Percentiles rank a stretch among this genome's conserved stretches.
Evolutionary conservation across 2,888 invertebrate species (phyloP).

Genomic region (Pardosa pseudoannulata): DNA sequence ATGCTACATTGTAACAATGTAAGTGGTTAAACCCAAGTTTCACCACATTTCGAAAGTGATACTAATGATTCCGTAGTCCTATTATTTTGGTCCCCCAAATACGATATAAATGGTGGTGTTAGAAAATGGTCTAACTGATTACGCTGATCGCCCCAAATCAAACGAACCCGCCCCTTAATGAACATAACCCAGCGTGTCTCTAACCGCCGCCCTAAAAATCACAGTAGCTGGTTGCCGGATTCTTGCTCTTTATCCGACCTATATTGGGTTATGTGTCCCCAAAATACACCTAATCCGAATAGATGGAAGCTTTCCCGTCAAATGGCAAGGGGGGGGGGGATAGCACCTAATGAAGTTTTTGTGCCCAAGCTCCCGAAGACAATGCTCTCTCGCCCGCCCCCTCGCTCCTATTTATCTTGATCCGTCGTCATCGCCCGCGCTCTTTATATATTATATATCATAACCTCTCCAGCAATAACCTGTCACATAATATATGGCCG

Average conservation of each 20-base stretch:
- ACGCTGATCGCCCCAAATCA: neutral
- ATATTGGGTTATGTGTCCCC: constrained; percentile 62
- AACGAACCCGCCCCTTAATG: constrained; percentile 2
- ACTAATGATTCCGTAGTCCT: too few species aligned
- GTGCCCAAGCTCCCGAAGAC: constrained; percentile 14
- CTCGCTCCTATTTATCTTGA: constrained; percentile 54
- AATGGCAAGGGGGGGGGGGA: constrained; percentile 8
- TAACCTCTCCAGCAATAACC: constrained; percentile 49
- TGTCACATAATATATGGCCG: constrained; percentile 40
- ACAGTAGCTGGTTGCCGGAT: too few species aligned
- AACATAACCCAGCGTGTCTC: neutral
- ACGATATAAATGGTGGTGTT: too few species aligned
- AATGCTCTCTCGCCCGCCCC: constrained; percentile 2
- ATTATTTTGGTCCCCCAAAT: too few species aligned
- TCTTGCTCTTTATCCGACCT: constrained; percentile 26
- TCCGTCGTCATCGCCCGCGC: constrained; percentile 25
- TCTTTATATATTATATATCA: constrained; percentile 40
- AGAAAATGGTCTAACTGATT: too few species aligned
- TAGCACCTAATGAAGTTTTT: constrained; percentile 61
- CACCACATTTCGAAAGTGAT: too few species aligned
- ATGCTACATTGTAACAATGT: neutral
- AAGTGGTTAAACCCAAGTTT: too few species aligned
- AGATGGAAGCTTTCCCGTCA: constrained; percentile 21
- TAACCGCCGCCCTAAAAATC: constrained; percentile 4
- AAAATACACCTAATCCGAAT: constrained; percentile 40